phyloP scores from a whole-genome alignment of 2,113 vertebrate genomes.

The Coryphaenoides rupestris region DNA sequence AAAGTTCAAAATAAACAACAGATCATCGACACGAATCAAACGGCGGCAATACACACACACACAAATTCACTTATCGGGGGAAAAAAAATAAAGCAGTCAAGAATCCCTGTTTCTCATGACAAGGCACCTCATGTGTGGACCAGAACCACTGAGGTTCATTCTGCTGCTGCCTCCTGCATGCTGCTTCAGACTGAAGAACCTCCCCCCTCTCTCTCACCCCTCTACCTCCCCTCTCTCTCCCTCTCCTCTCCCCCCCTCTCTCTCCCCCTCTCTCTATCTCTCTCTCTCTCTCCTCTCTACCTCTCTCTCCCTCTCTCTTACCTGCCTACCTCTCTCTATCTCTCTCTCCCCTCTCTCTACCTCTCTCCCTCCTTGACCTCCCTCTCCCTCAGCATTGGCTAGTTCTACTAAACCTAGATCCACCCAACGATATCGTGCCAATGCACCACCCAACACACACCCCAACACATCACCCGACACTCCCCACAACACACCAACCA shows the following conservation, averaged over 20 bases:
- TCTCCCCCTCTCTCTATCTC: neutral
- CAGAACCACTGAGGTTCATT: conserved; percentile 17
- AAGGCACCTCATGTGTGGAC: conserved; percentile 8
- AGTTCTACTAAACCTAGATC: neutral
- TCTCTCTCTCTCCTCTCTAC: no score
- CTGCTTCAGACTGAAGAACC: neutral
- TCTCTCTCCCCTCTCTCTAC: neutral
- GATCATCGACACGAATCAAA: no score
- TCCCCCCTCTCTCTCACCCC: conserved; percentile 16
- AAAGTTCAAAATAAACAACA: neutral
- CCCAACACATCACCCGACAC: no score
- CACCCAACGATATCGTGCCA: conserved; percentile 6
- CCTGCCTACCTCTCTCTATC: no score
- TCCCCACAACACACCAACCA: no score
- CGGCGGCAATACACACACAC: no score
- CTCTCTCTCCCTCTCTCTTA: conserved; percentile 10
- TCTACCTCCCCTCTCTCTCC: no score
- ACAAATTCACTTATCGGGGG: neutral
- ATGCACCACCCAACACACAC: neutral
- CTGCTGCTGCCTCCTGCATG: conserved; percentile 26
- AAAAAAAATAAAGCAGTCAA: neutral
- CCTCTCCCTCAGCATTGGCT: conserved; percentile 4
- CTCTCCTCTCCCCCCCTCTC: no score
- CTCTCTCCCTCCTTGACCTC: conserved; percentile 17
- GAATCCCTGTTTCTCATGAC: conserved; percentile 26